Percentiles rank a stretch among this genome's conserved stretches.
phyloP scores from a whole-genome alignment of 2,113 vertebrate species.

The Phaethornis superciliosus region DNA sequence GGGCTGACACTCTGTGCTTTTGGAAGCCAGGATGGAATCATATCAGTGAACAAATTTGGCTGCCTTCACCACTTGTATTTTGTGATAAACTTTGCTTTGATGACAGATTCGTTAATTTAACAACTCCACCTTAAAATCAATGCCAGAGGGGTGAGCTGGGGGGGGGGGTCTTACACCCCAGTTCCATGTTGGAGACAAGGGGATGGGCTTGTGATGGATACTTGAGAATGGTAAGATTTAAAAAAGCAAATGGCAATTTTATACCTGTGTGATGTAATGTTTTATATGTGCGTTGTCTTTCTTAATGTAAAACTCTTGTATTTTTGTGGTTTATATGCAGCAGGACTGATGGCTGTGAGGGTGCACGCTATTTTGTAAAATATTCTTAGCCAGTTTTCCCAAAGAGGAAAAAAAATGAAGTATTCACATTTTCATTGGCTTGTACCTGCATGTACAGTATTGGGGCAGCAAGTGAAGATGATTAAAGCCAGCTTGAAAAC shows the following conservation, averaged over 20 bases:
- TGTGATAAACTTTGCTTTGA: not conserved
- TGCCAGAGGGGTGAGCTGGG: not conserved
- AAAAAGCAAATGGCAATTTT: slow-evolving; percentile 81
- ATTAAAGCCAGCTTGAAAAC: slow-evolving; percentile 83
- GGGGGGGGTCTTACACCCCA: not conserved
- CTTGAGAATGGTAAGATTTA: slow-evolving; percentile 60
- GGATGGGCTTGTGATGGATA: slow-evolving; percentile 52
- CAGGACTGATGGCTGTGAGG: slow-evolving; percentile 89
- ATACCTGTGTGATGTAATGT: slow-evolving; percentile 91
- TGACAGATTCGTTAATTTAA: slow-evolving; percentile 26
- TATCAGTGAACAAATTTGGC: accelerated
- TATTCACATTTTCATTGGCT: slow-evolving; percentile 76
- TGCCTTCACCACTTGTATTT: not conserved
- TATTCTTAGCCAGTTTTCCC: slow-evolving; percentile 75
- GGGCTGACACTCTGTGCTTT: not conserved
- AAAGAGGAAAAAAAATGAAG: slow-evolving; percentile 7
- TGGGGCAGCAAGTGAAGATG: slow-evolving; percentile 74
- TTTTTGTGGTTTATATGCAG: slow-evolving; percentile 95
- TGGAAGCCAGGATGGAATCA: not conserved
- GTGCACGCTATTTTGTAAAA: slow-evolving; percentile 90
- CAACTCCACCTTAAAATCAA: not conserved
- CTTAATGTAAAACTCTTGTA: slow-evolving; percentile 91
- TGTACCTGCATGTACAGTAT: slow-evolving; percentile 84
- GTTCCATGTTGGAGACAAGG: slow-evolving; percentile 56
- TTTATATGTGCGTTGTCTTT: slow-evolving; percentile 97